Evolutionary conservation across 2,888 invertebrate species (phyloP).

Genomic region (Cephus pygmeus): DNA sequence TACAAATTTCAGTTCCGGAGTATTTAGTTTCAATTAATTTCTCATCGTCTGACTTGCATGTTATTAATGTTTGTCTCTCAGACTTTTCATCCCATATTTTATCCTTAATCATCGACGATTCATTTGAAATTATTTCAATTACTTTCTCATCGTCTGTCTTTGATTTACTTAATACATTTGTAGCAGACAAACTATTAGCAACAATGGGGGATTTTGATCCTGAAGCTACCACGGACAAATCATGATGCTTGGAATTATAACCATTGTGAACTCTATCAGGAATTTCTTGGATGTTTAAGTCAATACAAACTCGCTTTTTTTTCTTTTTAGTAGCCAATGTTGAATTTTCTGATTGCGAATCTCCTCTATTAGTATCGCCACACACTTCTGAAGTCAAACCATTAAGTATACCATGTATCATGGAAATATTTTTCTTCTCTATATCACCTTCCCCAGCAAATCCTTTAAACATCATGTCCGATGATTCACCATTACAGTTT

Average conservation of each 20-base stretch:
- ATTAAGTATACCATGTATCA: conserved; percentile 32
- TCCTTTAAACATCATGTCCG: conserved; percentile 39
- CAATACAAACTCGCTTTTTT: neutral
- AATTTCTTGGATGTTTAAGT: neutral
- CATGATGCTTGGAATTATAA: neutral
- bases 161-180: conserved; percentile 38
- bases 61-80: conserved; percentile 25
- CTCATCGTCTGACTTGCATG: conserved; percentile 45
- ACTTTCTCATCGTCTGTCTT: conserved; percentile 56
- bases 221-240: neutral
- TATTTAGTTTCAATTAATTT: conserved; percentile 42
- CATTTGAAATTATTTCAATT: conserved; percentile 40
- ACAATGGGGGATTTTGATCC: neutral
- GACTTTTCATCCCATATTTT: conserved; percentile 14
- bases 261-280: neutral
- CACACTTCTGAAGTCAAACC: conserved; percentile 19
- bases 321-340: neutral
- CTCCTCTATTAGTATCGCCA: conserved; percentile 5
- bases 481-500: conserved; percentile 18
- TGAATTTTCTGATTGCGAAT: neutral
- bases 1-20: neutral
- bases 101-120: neutral
- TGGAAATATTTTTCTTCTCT: conserved; percentile 24
- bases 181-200: neutral
- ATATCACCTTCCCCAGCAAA: conserved; percentile 30